Base-by-base conservation (phyloP, 1,140 invertebrate genomes). In the Phenacoccus solenopsis region DNA sequence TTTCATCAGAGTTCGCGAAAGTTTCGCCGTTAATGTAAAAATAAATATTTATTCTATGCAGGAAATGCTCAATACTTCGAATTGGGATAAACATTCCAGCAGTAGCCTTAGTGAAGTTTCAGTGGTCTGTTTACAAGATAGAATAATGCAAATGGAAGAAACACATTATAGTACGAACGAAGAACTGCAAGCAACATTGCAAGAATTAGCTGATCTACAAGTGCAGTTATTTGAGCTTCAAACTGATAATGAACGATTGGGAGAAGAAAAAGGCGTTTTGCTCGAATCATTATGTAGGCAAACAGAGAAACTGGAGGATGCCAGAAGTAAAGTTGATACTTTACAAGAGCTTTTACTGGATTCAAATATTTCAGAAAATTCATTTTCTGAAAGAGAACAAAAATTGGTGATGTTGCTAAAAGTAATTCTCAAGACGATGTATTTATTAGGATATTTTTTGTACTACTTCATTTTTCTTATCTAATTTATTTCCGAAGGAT, bases 111-210 rank as follows among this genome's bases (percentile, higher is more conserved):
- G 90, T 76, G 92, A 95, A 79, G 87, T 94, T 16, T 94, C 93
- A 10, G 90, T 96, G 69, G 91, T 92, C 1, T 94, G 93, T 79
- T 82, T 96, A 38, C 93, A 96, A 78, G 93, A 96, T 77, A 86
- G 91, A 75, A 94, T 96, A 73, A 82, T 92, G 74, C 92, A 96
- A 79, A 91, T 92, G 89, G 89, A 91, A 77, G 90, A 92, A 78
- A 90, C 87, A 20, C 89, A 91, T 76, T 90, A 91, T 77, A 88
- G 88, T 67, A 96, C 94, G n/a, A 94, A 91, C 77, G 94, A 97
- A 80, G 94, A 97, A 79, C 81, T 97, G 0, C 93, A 96, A 80
- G 94, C 94, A 0, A 96, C 94, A 0, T 82, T 96, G 56, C 93
- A 95, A 74, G 94, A 96, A 80, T 80, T 96, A 69, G 89, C 90